Evolutionary conservation across 2,113 vertebrate species (phyloP).

Genomic region (Ammodytes marinus): DNA sequence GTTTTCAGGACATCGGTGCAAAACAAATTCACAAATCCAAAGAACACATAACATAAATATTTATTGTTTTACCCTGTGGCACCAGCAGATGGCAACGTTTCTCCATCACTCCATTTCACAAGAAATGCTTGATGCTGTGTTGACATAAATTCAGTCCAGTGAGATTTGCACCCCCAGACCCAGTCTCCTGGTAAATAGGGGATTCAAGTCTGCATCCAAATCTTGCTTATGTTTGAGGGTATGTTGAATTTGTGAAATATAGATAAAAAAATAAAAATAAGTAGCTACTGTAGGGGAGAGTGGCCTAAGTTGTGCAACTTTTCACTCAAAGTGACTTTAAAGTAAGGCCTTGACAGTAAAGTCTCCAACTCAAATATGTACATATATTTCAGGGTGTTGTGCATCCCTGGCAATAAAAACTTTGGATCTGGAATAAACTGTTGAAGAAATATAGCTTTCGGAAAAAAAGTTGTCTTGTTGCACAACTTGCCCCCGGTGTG

Average conservation of each 20-base stretch:
- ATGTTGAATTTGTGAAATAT: neutral
- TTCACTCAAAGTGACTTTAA: too few species aligned
- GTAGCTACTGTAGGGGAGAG: too few species aligned
- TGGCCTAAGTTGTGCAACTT: too few species aligned
- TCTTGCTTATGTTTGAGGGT: neutral
- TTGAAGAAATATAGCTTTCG: too few species aligned
- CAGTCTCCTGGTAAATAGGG: neutral
- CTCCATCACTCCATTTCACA: neutral
- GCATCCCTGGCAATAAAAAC: too few species aligned
- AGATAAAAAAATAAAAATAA: neutral
- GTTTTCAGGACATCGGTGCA: conserved; percentile 22
- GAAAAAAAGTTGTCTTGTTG: too few species aligned
- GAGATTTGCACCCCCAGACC: neutral
- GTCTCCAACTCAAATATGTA: too few species aligned
- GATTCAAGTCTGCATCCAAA: neutral
- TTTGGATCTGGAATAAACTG: too few species aligned
- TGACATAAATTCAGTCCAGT: neutral
- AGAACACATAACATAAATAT: neutral
- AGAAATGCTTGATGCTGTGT: neutral
- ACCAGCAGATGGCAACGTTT: conserved; percentile 69
- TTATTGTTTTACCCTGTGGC: neutral
- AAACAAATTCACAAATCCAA: conserved; percentile 32
- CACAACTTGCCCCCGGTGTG: too few species aligned
- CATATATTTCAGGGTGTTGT: too few species aligned
- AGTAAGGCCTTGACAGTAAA: too few species aligned